Evolutionary conservation across 2,113 vertebrate species (phyloP).

Genomic region (Elephas maximus): DNA sequence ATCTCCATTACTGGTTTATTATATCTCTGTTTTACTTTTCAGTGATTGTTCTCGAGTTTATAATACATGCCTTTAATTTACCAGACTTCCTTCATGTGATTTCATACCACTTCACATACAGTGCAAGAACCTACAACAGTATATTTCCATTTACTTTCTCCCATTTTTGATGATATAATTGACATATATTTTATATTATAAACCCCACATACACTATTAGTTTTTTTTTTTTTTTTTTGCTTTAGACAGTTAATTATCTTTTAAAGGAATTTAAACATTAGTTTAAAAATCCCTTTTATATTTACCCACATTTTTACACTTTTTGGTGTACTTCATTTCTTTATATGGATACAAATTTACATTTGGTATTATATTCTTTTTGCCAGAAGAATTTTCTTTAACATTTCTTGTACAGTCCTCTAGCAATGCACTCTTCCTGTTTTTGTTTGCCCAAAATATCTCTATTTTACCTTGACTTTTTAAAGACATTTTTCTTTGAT

Average conservation of each 20-base stretch:
- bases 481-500: constrained; percentile 21
- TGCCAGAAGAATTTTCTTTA: background rate
- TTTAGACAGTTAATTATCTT: constrained; percentile 54
- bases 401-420: background rate
- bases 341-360: constrained; percentile 45
- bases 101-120: background rate
- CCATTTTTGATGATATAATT: background rate
- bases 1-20: background rate
- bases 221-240: background rate
- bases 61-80: background rate
- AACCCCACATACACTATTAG: background rate
- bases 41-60: background rate
- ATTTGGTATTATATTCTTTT: background rate
- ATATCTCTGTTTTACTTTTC: constrained; percentile 34
- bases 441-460: background rate
- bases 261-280: constrained; percentile 66
- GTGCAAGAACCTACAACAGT: background rate
- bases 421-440: background rate
- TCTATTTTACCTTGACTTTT: constrained; percentile 40
- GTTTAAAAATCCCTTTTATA: constrained; percentile 50
- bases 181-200: background rate
- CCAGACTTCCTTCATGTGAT: background rate
- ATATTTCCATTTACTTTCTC: background rate
- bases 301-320: constrained; percentile 31
- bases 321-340: constrained; percentile 23